phyloP scores from a whole-genome alignment of 2,797 vertebrate genomes.

The Heterohyrax brucei region DNA sequence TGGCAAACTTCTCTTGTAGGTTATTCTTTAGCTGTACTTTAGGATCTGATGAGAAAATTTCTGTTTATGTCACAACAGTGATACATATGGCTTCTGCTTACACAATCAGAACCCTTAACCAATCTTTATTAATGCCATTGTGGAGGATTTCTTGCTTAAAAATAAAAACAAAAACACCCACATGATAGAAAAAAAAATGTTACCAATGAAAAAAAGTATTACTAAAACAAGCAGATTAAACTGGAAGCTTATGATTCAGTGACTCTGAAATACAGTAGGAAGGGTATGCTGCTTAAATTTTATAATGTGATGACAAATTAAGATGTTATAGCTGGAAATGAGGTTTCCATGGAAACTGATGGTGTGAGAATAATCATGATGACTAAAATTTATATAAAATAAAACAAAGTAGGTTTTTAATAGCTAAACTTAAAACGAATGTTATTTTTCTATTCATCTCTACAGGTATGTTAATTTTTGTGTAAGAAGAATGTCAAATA shows the following conservation, averaged over 20 bases:
- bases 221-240: conserved; percentile 29
- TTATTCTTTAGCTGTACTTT: background rate
- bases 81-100: background rate
- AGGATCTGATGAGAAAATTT: background rate
- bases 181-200: conserved; percentile 1
- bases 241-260: background rate
- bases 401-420: conserved; percentile 21
- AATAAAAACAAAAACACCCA: background rate
- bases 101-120: background rate
- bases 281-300: background rate
- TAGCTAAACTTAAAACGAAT: conserved; percentile 40
- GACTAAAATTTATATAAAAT: conserved; percentile 41
- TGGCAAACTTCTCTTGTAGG: background rate
- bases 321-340: background rate
- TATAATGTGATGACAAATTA: conserved; percentile 53
- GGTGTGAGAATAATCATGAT: conserved; percentile 16
- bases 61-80: background rate
- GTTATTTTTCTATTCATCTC: conserved; percentile 4
- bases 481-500: conserved; percentile 20
- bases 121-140: background rate
- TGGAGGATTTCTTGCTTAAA: conserved; percentile 26
- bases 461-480: background rate
- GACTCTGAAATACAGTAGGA: background rate
- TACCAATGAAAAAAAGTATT: background rate
- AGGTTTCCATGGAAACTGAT: conserved; percentile 56